These are phyloP conservation scores for Macroglossus sobrinus DNA, from an alignment of 2,113 vertebrate genomes.

Conservation along the genomic window DNA sequence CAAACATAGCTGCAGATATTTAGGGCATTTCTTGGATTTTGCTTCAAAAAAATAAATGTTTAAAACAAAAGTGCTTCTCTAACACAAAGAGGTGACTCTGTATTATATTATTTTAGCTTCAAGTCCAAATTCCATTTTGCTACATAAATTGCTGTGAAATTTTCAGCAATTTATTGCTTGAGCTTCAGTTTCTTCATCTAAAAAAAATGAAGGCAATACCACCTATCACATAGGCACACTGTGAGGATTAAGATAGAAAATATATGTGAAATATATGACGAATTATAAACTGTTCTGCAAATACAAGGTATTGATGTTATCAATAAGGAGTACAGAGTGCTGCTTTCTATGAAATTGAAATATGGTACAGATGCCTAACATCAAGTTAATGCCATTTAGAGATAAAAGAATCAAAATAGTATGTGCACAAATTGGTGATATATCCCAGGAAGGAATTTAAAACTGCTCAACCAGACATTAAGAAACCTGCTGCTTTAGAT, in stretches of 20 bases:
- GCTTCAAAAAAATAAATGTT: not conserved
- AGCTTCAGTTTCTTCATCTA: slow-evolving; percentile 49
- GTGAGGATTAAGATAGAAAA: slow-evolving; percentile 8
- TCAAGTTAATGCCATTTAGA: slow-evolving; percentile 65
- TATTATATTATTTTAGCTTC: not conserved
- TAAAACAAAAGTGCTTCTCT: not conserved
- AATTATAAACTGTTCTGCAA: slow-evolving; percentile 34
- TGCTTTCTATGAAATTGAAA: slow-evolving; percentile 55
- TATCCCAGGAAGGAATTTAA: slow-evolving; percentile 55
- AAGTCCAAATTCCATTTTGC: not conserved
- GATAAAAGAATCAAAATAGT: slow-evolving; percentile 63
- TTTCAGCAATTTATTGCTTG: not conserved
- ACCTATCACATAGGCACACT: not conserved
- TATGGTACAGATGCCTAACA: slow-evolving; percentile 27
- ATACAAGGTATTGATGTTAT: slow-evolving; percentile 19
- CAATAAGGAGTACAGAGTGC: slow-evolving; percentile 20
- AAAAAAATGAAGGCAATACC: not conserved
- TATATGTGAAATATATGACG: not conserved
- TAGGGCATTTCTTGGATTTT: not conserved
- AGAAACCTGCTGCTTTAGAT: slow-evolving; percentile 57
- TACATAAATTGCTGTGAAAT: not conserved
- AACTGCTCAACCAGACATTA: slow-evolving; percentile 51
- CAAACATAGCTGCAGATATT: not conserved
- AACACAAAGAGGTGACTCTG: not conserved
- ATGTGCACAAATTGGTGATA: slow-evolving; percentile 52